A percentile compares a stretch with the other conserved stretches of the same genome.
Evolutionary conservation across 2,888 invertebrate species (phyloP).

Genomic region (Gerris lacustris): DNA sequence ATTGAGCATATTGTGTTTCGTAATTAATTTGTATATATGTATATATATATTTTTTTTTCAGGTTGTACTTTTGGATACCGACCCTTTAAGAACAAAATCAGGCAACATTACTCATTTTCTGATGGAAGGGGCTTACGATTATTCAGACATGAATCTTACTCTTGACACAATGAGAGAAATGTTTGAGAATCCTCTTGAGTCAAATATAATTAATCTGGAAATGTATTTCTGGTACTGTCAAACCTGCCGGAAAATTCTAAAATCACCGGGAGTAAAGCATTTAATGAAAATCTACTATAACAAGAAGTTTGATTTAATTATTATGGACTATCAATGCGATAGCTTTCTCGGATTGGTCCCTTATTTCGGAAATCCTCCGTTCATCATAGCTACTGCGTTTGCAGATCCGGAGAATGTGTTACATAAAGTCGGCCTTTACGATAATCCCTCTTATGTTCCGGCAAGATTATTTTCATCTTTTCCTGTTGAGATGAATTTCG

Average conservation of each 20-base stretch:
- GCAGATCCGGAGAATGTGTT: neutral
- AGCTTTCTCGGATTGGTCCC: constrained; percentile 3
- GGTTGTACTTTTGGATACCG: neutral
- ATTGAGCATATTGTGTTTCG: no score
- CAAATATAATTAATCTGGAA: neutral
- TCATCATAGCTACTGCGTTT: constrained; percentile 2
- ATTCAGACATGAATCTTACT: neutral
- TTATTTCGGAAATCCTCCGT: neutral
- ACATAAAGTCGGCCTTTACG: neutral
- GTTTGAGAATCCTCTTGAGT: neutral
- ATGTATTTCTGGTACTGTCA: neutral
- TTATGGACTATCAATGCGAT: constrained; percentile 1
- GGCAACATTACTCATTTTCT: neutral
- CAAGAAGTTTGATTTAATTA: constrained; percentile 7
- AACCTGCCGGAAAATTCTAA: neutral
- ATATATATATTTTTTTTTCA: constrained; percentile 25
- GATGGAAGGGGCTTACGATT: neutral
- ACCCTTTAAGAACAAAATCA: neutral
- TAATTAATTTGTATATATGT: no score
- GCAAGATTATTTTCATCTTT: neutral
- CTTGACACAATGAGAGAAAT: neutral
- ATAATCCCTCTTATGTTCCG: constrained; percentile 7
- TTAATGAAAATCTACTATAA: neutral
- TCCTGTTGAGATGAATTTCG: neutral
- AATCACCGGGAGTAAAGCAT: neutral